These are phyloP conservation scores for Brachionichthys hirsutus DNA, from an alignment of 2,113 vertebrate genomes.

Conservation along the genomic window DNA sequence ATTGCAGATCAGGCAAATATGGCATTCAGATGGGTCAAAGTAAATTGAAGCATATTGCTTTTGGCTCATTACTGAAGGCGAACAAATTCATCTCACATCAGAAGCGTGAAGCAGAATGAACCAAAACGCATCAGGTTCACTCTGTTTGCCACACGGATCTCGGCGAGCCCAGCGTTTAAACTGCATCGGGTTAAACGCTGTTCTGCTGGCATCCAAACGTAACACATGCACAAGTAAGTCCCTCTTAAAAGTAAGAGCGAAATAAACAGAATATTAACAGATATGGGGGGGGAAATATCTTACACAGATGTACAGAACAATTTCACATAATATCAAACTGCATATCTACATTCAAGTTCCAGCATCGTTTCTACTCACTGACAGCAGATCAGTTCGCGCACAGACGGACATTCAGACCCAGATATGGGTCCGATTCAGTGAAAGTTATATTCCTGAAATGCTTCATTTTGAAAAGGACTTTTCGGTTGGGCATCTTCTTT, in stretches of 20 bases:
- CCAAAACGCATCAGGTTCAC: neutral
- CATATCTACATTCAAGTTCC: conserved; percentile 6
- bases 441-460: neutral
- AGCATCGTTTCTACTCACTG: conserved; percentile 3
- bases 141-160: neutral
- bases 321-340: conserved; percentile 14
- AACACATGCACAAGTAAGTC: neutral
- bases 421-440: neutral
- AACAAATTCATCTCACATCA: conserved; percentile 17
- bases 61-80: conserved; percentile 43
- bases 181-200: conserved; percentile 1
- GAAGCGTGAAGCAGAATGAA: conserved; percentile 5
- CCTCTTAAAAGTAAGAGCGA: conserved; percentile 22
- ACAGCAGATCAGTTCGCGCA: conserved; percentile 10
- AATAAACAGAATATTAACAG: conserved; percentile 1
- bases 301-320: conserved; percentile 34
- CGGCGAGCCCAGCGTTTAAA: neutral
- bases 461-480: too few species aligned
- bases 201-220: neutral
- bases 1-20: conserved; percentile 48
- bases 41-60: conserved; percentile 33
- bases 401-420: neutral
- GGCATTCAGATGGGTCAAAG: conserved; percentile 40
- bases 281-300: conserved; percentile 6
- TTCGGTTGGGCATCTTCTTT: neutral